A percentile compares a stretch with the other conserved stretches of the same genome.
These are phyloP conservation scores for Nephrocerus scutellatus DNA, from an alignment of 2,888 invertebrate species.

Conservation along the genomic window DNA sequence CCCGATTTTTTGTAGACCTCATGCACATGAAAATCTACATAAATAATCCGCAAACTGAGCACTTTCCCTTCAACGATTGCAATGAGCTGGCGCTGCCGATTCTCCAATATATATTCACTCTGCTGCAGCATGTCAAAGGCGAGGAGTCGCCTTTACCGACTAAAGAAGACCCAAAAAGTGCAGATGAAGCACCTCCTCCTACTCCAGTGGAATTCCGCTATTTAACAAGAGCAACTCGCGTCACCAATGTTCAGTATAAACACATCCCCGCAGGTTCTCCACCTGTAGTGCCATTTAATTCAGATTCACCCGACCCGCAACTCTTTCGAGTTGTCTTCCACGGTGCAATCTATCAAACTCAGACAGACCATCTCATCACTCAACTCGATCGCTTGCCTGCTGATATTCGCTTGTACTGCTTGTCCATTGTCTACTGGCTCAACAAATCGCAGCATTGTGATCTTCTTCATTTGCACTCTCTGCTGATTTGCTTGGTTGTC, in stretches of 20 bases:
- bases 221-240: slow-evolving; percentile 36
- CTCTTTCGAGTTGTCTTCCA: slow-evolving; percentile 33
- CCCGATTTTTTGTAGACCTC: slow-evolving; percentile 63
- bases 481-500: slow-evolving; percentile 38
- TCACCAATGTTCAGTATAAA: slow-evolving; percentile 40
- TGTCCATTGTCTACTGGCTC: slow-evolving; percentile 43
- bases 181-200: slow-evolving; percentile 22
- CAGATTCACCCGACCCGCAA: slow-evolving; percentile 33
- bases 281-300: slow-evolving; percentile 19
- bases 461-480: slow-evolving; percentile 35
- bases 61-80: slow-evolving; percentile 55
- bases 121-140: slow-evolving; percentile 40
- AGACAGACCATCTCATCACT: slow-evolving; percentile 29
- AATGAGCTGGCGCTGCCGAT: slow-evolving; percentile 57
- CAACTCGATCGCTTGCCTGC: slow-evolving; percentile 31
- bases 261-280: slow-evolving; percentile 27
- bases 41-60: slow-evolving; percentile 66
- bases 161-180: slow-evolving; percentile 1
- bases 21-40: slow-evolving; percentile 58
- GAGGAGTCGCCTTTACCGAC: slow-evolving; percentile 14
- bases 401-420: slow-evolving; percentile 37
- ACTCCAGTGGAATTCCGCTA: slow-evolving; percentile 35
- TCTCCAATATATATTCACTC: slow-evolving; percentile 53
- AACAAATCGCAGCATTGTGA: slow-evolving; percentile 37
- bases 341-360: slow-evolving; percentile 22